Percentiles rank a stretch among this genome's conserved stretches.
Evolutionary conservation across 2,113 vertebrate genomes (phyloP).

Genomic region (Poeciliopsis turrubarensis): DNA sequence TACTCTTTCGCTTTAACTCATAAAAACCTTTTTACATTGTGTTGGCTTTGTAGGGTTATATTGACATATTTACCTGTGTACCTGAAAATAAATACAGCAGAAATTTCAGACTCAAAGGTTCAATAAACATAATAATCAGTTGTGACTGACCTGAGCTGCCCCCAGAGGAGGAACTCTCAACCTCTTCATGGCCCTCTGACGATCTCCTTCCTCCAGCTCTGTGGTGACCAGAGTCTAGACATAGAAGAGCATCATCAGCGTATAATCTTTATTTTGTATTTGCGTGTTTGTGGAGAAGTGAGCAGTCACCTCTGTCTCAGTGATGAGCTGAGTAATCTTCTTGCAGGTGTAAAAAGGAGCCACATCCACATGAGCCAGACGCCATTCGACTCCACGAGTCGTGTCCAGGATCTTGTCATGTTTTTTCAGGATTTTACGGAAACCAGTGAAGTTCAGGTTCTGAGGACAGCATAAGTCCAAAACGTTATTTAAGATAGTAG

Average conservation of each 20-base stretch:
- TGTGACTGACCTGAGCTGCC: slow-evolving; percentile 90
- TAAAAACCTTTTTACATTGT: slow-evolving; percentile 19
- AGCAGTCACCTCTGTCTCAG: slow-evolving; percentile 91
- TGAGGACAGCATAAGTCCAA: slow-evolving; percentile 65
- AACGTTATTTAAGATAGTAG: background rate
- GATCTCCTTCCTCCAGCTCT: slow-evolving; percentile 96
- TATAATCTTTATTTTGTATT: background rate
- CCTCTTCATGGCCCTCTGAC: slow-evolving; percentile 98
- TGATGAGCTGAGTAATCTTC: slow-evolving; percentile 98
- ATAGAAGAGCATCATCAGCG: background rate
- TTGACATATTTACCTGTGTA: background rate
- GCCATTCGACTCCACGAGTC: slow-evolving; percentile 92
- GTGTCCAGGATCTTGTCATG: slow-evolving; percentile 99
- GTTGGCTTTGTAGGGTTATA: slow-evolving; percentile 14
- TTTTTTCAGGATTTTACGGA: slow-evolving; percentile 98
- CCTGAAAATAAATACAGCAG: background rate
- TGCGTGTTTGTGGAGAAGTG: background rate
- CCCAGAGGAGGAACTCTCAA: slow-evolving; percentile 96
- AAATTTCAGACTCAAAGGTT: background rate
- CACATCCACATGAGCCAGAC: slow-evolving; percentile 95
- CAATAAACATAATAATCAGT: background rate
- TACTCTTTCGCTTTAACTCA: background rate
- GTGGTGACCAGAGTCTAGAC: slow-evolving; percentile 91
- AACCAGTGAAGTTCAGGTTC: slow-evolving; percentile 99
- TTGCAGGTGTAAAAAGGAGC: slow-evolving; percentile 98